Conservation (phyloP, 2,888 invertebrate genomes). For the Pollenia amentaria region DNA sequence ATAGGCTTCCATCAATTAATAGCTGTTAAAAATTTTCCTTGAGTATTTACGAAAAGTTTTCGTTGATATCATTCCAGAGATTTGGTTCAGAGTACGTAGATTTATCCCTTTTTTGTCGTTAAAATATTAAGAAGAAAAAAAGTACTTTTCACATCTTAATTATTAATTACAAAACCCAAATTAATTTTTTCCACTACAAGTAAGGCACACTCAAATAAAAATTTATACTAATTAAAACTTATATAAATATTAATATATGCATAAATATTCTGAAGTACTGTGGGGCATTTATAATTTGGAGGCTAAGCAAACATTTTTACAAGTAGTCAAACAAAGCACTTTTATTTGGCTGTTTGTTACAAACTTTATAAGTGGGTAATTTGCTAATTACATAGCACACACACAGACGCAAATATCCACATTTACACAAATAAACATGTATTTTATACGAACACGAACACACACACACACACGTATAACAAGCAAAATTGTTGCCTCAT, state of each 20-base stretch:
- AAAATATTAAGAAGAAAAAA: too few species aligned
- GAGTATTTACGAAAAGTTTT: too few species aligned
- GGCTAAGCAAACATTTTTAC: slow-evolving; percentile 17
- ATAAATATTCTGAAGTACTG: background rate
- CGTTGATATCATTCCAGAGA: too few species aligned
- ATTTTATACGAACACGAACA: background rate
- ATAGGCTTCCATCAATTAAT: too few species aligned
- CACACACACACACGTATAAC: background rate
- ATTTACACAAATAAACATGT: background rate
- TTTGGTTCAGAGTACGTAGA: too few species aligned
- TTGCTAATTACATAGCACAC: slow-evolving; percentile 51
- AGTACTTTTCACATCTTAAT: too few species aligned
- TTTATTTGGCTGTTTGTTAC: slow-evolving; percentile 1
- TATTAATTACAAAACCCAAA: too few species aligned
- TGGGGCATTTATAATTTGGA: slow-evolving; percentile 23
- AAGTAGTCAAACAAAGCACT: slow-evolving; percentile 7
- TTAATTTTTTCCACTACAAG: too few species aligned
- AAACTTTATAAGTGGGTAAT: slow-evolving; percentile 36
- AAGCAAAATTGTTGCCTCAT: slow-evolving; percentile 8
- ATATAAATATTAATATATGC: too few species aligned
- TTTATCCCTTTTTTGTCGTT: too few species aligned
- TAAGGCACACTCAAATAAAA: background rate
- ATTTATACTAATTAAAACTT: slow-evolving; percentile 13
- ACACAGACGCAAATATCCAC: background rate
- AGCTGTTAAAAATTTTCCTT: too few species aligned